A percentile compares a stretch with the other conserved stretches of the same genome.
These are phyloP conservation scores for Platysternon megacephalum DNA, from an alignment of 2,113 vertebrate species.

Conservation along the genomic window DNA sequence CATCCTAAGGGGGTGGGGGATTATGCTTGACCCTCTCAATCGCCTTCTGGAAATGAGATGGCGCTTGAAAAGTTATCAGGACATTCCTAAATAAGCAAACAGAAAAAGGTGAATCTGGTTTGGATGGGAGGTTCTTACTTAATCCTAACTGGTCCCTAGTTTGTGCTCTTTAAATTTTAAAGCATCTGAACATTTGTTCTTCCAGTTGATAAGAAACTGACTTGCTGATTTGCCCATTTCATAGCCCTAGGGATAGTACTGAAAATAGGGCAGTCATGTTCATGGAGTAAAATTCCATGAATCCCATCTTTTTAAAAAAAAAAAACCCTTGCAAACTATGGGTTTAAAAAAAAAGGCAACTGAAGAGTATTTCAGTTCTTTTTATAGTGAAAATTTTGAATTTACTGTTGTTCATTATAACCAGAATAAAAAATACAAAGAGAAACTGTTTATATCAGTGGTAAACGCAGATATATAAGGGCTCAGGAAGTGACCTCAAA, in stretches of 20 bases:
- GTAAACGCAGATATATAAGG: background rate
- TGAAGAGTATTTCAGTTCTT: background rate
- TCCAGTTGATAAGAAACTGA: slow-evolving; percentile 69
- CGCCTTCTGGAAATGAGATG: background rate
- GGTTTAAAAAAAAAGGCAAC: background rate
- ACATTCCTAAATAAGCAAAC: background rate
- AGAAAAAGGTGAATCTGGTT: background rate
- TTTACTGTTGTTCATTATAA: background rate
- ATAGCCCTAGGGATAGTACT: slow-evolving; percentile 41
- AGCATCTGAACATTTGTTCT: slow-evolving; percentile 70
- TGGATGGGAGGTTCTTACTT: background rate
- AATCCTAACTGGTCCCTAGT: slow-evolving; percentile 9
- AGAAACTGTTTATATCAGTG: background rate
- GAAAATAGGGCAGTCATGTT: slow-evolving; percentile 73
- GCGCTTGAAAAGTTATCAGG: background rate
- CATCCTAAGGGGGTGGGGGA: background rate
- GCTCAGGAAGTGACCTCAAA: background rate
- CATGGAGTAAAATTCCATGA: slow-evolving; percentile 52
- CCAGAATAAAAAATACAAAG: background rate
- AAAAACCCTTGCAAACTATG: slow-evolving; percentile 39
- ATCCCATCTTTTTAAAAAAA: slow-evolving; percentile 65
- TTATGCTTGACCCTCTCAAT: background rate
- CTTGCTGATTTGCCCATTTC: slow-evolving; percentile 68
- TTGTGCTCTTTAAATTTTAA: slow-evolving; percentile 74
- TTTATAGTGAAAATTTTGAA: background rate